A percentile compares a stretch with the other conserved stretches of the same genome.
These are phyloP conservation scores for Salvelinus sp. DNA, from an alignment of 2,113 vertebrate species.

Conservation along the genomic window DNA sequence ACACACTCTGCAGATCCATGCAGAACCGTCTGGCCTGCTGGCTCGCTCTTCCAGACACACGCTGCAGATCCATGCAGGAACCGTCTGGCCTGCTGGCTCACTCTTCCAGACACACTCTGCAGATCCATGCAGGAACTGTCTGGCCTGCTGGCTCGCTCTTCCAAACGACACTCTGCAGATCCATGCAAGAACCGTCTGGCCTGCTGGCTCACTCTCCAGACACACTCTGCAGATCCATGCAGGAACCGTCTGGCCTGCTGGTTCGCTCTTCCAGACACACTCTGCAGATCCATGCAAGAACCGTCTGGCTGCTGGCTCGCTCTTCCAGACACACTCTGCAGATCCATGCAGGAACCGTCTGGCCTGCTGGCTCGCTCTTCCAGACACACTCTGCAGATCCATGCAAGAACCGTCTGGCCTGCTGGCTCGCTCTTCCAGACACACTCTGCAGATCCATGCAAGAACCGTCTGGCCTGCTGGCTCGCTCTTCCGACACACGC, in stretches of 20 bases:
- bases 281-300: conserved; percentile 11
- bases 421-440: not conserved
- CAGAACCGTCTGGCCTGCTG: conserved; percentile 24
- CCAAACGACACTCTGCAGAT: conserved; percentile 9
- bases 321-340: conserved; percentile 10
- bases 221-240: conserved; percentile 7
- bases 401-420: conserved; percentile 21
- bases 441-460: conserved; percentile 10
- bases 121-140: conserved; percentile 15
- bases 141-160: conserved; percentile 1
- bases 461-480: conserved; percentile 26
- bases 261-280: not conserved
- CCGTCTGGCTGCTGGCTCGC: conserved; percentile 12
- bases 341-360: conserved; percentile 9
- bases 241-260: conserved; percentile 25
- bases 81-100: conserved; percentile 15
- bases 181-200: conserved; percentile 17
- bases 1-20: conserved; percentile 8
- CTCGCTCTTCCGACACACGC: not conserved
- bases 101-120: not conserved
- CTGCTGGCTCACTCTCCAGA: not conserved
- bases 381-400: conserved; percentile 5
- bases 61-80: conserved; percentile 11
- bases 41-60: not conserved
- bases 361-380: not conserved